Percentiles rank a stretch among this genome's conserved stretches.
These are phyloP conservation scores for Gymnodraco acuticeps DNA, from an alignment of 2,797 vertebrate species.

Conservation along the genomic window DNA sequence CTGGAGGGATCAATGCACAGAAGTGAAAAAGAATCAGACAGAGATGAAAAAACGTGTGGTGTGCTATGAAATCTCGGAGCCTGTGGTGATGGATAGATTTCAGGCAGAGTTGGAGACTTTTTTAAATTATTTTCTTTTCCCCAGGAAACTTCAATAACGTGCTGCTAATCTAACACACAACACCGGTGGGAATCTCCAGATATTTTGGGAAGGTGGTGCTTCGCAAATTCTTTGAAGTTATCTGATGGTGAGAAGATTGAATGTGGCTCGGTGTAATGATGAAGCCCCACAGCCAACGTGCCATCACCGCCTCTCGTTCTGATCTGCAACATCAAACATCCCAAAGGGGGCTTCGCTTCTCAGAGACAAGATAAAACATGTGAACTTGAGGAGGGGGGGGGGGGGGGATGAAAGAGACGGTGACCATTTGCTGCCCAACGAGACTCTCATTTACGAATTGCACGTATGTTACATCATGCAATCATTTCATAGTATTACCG, in stretches of 20 bases:
- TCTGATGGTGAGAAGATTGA: conserved; percentile 71
- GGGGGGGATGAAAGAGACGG: conserved; percentile 46
- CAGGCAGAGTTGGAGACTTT: conserved; percentile 6
- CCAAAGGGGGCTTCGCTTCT: conserved; percentile 58
- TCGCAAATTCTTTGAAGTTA: conserved; percentile 74
- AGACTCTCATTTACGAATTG: conserved; percentile 63
- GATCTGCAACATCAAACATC: conserved; percentile 83
- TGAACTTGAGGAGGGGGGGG: conserved; percentile 10
- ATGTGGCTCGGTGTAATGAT: conserved; percentile 57
- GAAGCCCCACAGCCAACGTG: conserved; percentile 58
- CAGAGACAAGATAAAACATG: conserved; percentile 76
- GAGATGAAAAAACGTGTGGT: conserved; percentile 35
- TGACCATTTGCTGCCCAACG: conserved; percentile 71
- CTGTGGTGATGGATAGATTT: conserved; percentile 55
- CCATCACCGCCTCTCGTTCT: conserved; percentile 59
- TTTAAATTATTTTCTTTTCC: conserved; percentile 18
- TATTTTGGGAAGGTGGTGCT: conserved; percentile 62
- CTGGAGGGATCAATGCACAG: conserved; percentile 69
- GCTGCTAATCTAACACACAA: conserved; percentile 57
- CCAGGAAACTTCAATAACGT: conserved; percentile 61
- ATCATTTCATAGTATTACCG: conserved; percentile 49
- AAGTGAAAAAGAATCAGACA: conserved; percentile 44
- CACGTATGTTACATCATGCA: conserved; percentile 74
- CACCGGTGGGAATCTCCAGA: conserved; percentile 52
- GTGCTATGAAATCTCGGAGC: conserved; percentile 44